phyloP scores from a whole-genome alignment of 2,113 vertebrate species.

The Zosterops lateralis region DNA sequence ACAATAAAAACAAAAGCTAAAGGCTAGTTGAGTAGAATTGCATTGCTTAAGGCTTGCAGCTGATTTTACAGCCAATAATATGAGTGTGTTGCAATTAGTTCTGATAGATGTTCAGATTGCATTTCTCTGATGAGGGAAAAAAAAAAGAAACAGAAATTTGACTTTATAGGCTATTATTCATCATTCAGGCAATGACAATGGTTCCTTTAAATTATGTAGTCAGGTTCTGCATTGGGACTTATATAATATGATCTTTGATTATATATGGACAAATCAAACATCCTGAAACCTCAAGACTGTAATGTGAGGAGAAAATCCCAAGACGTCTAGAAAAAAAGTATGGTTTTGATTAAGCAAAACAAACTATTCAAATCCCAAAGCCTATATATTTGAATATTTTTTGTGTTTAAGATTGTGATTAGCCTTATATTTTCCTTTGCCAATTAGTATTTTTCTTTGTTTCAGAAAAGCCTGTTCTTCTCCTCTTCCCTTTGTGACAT shows the following conservation, averaged over 20 bases:
- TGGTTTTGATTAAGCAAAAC: not conserved
- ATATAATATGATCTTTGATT: not conserved
- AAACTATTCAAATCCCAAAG: conserved; percentile 4
- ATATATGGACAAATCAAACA: conserved; percentile 6
- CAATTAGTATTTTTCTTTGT: not conserved
- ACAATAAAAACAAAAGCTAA: not conserved
- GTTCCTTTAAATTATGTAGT: conserved; percentile 19
- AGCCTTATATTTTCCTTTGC: not conserved
- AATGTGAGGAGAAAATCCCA: not conserved
- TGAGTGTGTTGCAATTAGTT: not conserved
- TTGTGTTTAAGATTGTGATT: not conserved
- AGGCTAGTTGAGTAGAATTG: not conserved
- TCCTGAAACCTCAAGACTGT: not conserved
- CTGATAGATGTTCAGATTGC: not conserved
- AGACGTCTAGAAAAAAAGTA: not conserved
- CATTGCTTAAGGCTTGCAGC: conserved; percentile 24
- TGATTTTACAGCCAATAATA: conserved; percentile 18
- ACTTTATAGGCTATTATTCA: not conserved
- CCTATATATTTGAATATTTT: not conserved
- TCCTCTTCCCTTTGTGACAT: not conserved
- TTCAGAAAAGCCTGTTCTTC: not conserved
- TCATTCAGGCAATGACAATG: not conserved
- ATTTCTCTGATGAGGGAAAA: not conserved
- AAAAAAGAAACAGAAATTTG: not conserved
- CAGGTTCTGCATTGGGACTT: not conserved